A percentile compares a stretch with the other conserved stretches of the same genome.
phyloP scores from a whole-genome alignment of 1,140 invertebrate genomes.

The Augochlora pura region DNA sequence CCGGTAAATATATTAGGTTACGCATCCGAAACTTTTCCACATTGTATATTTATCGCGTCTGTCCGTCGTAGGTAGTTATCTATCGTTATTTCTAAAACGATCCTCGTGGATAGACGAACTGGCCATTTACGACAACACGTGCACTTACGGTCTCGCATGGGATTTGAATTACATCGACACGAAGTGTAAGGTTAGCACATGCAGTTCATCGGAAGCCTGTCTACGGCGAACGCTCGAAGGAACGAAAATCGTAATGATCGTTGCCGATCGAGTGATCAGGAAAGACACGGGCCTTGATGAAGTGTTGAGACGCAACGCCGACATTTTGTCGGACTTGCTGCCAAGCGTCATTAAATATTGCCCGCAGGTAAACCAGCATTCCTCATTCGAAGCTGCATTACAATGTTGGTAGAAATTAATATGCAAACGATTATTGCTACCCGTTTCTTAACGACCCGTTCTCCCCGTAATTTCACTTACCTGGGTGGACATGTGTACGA shows the following conservation, averaged over 20 bases:
- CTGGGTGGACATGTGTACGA: too few species aligned
- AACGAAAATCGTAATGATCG: conserved; percentile 81
- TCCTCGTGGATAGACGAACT: conserved; percentile 83
- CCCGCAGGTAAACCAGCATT: conserved; percentile 74
- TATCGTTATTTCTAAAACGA: conserved; percentile 83
- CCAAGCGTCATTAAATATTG: conserved; percentile 78
- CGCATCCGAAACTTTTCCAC: not conserved
- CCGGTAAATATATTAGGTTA: conserved; percentile 59
- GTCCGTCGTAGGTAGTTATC: conserved; percentile 58
- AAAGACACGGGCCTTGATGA: conserved; percentile 62
- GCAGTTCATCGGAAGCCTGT: conserved; percentile 72
- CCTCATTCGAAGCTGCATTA: too few species aligned
- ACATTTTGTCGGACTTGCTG: conserved; percentile 78
- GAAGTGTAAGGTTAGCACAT: conserved; percentile 84
- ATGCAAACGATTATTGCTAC: too few species aligned
- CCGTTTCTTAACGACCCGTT: too few species aligned
- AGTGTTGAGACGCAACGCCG: conserved; percentile 78
- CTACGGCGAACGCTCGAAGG: conserved; percentile 71
- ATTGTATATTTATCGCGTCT: not conserved
- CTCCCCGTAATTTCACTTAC: too few species aligned
- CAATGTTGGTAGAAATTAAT: too few species aligned
- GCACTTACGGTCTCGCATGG: conserved; percentile 79
- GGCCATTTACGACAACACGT: conserved; percentile 80
- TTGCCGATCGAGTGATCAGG: conserved; percentile 66
- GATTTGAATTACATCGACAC: conserved; percentile 83